phyloP scores from a whole-genome alignment of 2,113 vertebrate species.

The Ailurus styani region DNA sequence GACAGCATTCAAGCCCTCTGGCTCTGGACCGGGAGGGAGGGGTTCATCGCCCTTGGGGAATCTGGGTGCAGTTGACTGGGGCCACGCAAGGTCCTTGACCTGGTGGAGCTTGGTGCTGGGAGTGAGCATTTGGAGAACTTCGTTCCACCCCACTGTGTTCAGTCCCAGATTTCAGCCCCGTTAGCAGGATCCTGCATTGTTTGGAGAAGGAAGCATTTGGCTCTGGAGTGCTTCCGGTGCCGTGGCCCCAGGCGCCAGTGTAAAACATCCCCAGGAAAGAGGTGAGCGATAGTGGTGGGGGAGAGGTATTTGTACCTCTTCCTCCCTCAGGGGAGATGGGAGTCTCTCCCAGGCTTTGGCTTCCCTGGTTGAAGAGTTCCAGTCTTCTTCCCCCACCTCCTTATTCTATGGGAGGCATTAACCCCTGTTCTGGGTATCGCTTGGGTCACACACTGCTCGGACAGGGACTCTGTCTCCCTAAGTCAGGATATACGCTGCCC shows the following conservation, averaged over 20 bases:
- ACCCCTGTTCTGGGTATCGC: neutral
- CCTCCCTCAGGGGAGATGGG: neutral
- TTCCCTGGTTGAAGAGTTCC: neutral
- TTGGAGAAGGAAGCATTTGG: constrained; percentile 77
- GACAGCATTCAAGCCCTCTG: neutral
- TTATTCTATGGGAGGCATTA: neutral
- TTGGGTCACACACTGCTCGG: neutral
- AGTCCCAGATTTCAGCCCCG: constrained; percentile 58
- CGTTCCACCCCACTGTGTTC: neutral
- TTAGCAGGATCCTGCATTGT: constrained; percentile 68
- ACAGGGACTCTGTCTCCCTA: neutral
- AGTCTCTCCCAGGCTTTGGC: neutral
- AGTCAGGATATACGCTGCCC: neutral
- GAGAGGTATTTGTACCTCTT: neutral
- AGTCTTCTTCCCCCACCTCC: neutral
- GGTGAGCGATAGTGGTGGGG: neutral
- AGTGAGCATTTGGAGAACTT: neutral
- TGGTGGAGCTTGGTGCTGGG: neutral
- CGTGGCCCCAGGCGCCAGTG: neutral
- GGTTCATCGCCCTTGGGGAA: neutral
- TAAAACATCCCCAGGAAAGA: constrained; percentile 21
- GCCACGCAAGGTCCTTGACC: neutral
- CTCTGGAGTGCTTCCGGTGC: constrained; percentile 69
- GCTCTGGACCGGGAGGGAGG: neutral
- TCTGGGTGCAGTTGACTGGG: neutral